Percentiles rank a stretch among this genome's conserved stretches.
These are phyloP conservation scores for Wiebesia pumilae DNA, from an alignment of 1,140 invertebrate species.

Conservation along the genomic window DNA sequence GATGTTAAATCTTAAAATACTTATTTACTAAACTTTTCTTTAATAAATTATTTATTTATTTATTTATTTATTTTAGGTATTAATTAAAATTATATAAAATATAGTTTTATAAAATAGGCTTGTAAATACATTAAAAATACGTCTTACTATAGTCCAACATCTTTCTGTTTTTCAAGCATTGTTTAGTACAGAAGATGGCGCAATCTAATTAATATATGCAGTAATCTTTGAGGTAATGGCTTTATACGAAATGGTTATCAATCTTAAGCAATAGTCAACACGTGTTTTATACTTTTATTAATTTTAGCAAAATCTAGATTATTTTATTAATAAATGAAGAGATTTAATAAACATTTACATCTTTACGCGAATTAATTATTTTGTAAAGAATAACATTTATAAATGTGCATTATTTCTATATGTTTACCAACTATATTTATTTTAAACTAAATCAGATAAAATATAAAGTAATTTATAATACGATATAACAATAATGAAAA, in stretches of 20 bases:
- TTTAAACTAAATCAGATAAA: not conserved
- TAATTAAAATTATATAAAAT: too few relatives aligned
- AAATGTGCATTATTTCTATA: not conserved
- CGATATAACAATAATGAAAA: conserved; percentile 15
- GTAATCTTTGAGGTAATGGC: not conserved
- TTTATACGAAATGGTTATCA: not conserved
- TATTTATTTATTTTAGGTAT: too few relatives aligned
- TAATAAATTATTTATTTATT: too few relatives aligned
- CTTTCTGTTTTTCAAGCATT: not conserved
- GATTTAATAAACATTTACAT: not conserved
- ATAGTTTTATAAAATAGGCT: too few relatives aligned
- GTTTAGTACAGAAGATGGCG: not conserved
- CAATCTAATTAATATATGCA: not conserved
- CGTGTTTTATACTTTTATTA: not conserved
- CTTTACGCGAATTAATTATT: not conserved
- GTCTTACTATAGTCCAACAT: too few relatives aligned
- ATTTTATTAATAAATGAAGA: not conserved
- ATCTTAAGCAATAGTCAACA: not conserved
- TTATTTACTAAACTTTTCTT: too few relatives aligned
- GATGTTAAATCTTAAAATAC: too few relatives aligned
- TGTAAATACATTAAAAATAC: too few relatives aligned
- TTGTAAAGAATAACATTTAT: not conserved
- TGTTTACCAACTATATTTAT: not conserved
- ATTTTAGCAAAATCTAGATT: not conserved
- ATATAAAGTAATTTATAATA: not conserved